These are phyloP conservation scores for Lepidonotus clava DNA, from an alignment of 2,888 invertebrate genomes.

Conservation along the genomic window DNA sequence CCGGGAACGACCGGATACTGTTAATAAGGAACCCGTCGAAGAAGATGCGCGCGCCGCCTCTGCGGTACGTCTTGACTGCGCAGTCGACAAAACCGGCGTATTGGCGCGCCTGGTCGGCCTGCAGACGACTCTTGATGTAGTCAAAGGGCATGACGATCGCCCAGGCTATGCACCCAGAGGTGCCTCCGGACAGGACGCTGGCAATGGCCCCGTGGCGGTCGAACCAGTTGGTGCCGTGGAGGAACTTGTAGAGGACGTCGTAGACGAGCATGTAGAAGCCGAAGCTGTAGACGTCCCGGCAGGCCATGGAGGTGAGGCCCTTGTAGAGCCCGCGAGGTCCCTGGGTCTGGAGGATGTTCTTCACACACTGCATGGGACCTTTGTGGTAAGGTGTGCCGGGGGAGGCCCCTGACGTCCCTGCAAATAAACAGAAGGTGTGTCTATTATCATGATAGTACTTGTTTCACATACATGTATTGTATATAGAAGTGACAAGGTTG, in stretches of 20 bases:
- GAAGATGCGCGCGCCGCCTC: conserved; percentile 84
- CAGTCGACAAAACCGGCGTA: conserved; percentile 84
- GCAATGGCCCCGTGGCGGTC: conserved; percentile 77
- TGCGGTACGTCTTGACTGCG: conserved; percentile 82
- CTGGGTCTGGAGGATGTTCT: background rate
- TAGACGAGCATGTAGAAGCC: conserved; percentile 85
- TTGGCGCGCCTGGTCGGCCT: conserved; percentile 83
- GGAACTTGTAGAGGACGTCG: conserved; percentile 77
- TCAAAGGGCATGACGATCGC: conserved; percentile 86
- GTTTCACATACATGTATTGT: no score
- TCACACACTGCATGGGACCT: conserved; percentile 45
- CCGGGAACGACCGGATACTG: conserved; percentile 84
- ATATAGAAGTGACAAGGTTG: no score
- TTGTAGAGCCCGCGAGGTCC: conserved; percentile 64
- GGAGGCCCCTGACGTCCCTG: background rate
- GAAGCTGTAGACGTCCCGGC: conserved; percentile 84
- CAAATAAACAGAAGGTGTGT: background rate
- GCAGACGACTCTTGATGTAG: conserved; percentile 88
- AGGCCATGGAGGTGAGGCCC: conserved; percentile 76
- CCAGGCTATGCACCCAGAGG: conserved; percentile 85
- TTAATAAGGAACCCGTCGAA: conserved; percentile 83
- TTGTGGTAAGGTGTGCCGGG: background rate
- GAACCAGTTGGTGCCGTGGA: conserved; percentile 83
- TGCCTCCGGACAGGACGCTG: conserved; percentile 78
- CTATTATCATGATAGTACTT: no score